A percentile compares a stretch with the other conserved stretches of the same genome.
Conservation (phyloP, 2,797 vertebrate species). For the Pseudochirops corinnae region DNA sequence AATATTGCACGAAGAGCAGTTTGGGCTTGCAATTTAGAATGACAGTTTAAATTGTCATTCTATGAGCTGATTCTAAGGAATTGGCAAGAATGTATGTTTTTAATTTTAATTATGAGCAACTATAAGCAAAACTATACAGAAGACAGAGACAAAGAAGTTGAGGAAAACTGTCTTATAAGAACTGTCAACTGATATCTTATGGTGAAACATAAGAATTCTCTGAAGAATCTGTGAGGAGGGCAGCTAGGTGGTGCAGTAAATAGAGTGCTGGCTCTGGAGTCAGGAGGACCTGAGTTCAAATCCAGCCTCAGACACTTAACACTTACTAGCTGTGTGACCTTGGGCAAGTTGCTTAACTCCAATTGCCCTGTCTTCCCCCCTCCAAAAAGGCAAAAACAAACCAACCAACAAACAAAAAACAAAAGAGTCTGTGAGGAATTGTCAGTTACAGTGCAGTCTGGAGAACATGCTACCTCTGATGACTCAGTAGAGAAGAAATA, state of each 20-base stretch:
- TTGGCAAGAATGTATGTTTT: background rate
- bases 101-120: background rate
- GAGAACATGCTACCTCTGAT: background rate
- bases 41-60: background rate
- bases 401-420: too few species aligned
- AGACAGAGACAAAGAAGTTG: background rate
- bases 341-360: too few species aligned
- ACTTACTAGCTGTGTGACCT: too few species aligned
- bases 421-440: background rate
- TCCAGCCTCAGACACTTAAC: too few species aligned
- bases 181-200: background rate
- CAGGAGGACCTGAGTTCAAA: too few species aligned
- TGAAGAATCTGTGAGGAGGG: background rate
- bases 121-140: background rate
- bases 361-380: too few species aligned
- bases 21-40: background rate
- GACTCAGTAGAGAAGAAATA: background rate
- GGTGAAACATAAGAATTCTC: background rate
- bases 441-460: background rate
- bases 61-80: background rate
- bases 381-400: too few species aligned
- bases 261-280: too few species aligned
- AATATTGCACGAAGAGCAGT: too few species aligned
- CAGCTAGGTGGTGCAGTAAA: too few species aligned
- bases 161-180: background rate